Base-by-base conservation (phyloP, 92 coral and sea anemone genomes). In the Epizoanthus scotinus region DNA sequence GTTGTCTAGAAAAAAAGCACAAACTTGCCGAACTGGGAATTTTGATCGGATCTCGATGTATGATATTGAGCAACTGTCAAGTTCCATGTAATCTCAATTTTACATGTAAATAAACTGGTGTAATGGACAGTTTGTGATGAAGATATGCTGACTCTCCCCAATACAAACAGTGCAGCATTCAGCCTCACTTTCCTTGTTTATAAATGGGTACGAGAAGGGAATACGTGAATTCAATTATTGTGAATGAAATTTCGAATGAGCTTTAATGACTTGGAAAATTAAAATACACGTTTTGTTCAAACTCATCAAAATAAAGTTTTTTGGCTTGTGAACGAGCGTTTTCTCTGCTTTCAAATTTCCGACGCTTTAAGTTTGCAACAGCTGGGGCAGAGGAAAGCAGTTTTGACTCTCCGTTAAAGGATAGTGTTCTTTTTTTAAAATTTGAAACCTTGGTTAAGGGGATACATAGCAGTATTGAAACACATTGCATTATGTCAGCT, bases 101-200 rank as follows among this genome's bases (percentile, higher is more conserved):
- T 82, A 87, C 82, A 93, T 93, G 97, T 93, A 93, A 93, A 93
- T 93, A 93, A 93, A 93, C 97, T 84, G 90, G 87, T 84, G 73
- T 60, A 58, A 75, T 75, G 49, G 81, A 75, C 60, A 15, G 66
- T 73, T 75, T 75, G 67, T 75, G 81, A 57, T 75, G 70, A 44
- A 75, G 62, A 75, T 58, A 54, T 75, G 69, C 49, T 15, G n/a
- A 28, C 53, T 63, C 68, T 8, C 44, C 44, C 40, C n/a, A 58
- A 19, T 25, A 75, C 27, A 27, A 59, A 3, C 2, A 74, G 64
- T 22, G 0, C 38, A 21, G 22, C 44, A 58, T 38, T 15, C 36
- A 20, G 17, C 42, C 28, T 21, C 56, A 59, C 38, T 75, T 58
- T 74, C 57, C 24, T 40, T 9, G 4, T 36, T 52, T 58, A 59